Evolutionary conservation across 2,888 invertebrate species (phyloP).

Genomic region (Athalia rosae): DNA sequence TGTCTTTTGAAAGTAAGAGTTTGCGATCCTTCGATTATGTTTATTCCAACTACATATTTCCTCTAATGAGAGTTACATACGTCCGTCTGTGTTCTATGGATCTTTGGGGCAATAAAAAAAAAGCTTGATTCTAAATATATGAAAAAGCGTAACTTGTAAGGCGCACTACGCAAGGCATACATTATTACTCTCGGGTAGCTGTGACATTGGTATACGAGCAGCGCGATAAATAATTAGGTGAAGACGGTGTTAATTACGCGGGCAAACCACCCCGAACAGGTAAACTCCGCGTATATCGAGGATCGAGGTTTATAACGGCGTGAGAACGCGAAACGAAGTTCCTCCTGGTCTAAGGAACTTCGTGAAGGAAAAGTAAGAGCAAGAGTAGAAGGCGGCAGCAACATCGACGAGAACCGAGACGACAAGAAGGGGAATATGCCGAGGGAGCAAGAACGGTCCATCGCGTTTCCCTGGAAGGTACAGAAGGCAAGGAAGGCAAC

Average conservation of each 20-base stretch:
- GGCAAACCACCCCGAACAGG: slow-evolving; percentile 23
- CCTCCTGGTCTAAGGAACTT: slow-evolving; percentile 16
- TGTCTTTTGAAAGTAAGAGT: slow-evolving; percentile 43
- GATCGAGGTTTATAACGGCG: slow-evolving; percentile 18
- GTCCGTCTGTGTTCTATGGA: not conserved
- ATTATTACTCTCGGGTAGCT: not conserved
- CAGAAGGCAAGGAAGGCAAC: slow-evolving; percentile 39
- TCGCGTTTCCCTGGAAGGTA: slow-evolving; percentile 31
- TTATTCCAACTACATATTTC: slow-evolving; percentile 6
- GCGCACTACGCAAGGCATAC: not conserved
- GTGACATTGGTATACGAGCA: slow-evolving; percentile 6
- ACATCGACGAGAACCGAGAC: slow-evolving; percentile 3
- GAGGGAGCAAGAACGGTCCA: slow-evolving; percentile 16
- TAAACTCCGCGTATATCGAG: not conserved
- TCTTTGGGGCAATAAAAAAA: not conserved
- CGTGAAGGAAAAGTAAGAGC: slow-evolving; percentile 39
- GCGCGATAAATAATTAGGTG: slow-evolving; percentile 18
- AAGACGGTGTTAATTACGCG: slow-evolving; percentile 21
- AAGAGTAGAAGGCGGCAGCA: slow-evolving; percentile 33
- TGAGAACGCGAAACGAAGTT: slow-evolving; percentile 34
- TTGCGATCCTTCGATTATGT: slow-evolving; percentile 27
- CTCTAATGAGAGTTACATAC: slow-evolving; percentile 6
- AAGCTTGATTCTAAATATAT: not conserved
- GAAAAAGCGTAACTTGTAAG: not conserved
- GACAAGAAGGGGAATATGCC: slow-evolving; percentile 3